A percentile compares a stretch with the other conserved stretches of the same genome.
These are phyloP conservation scores for Urophycis tenuis DNA, from an alignment of 2,797 vertebrate species.

Conservation along the genomic window DNA sequence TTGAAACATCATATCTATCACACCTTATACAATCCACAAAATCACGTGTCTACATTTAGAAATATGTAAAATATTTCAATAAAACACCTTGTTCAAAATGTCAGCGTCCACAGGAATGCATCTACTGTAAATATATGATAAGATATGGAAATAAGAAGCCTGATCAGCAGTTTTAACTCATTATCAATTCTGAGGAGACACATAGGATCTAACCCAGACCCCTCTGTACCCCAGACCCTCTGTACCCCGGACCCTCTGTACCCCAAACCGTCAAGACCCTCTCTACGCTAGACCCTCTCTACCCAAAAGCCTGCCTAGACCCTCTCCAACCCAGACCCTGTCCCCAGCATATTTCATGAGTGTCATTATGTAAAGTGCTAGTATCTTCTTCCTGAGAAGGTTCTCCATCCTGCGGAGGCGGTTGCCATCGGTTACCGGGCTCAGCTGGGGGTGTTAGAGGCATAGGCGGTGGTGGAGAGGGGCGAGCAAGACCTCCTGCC, in stretches of 20 bases:
- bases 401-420: neutral
- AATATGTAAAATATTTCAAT: neutral
- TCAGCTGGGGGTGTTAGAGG: constrained; percentile 71
- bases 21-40: neutral
- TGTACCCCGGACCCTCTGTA: neutral
- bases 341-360: neutral
- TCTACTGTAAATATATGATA: neutral
- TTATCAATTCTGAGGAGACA: no score
- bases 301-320: neutral
- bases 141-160: neutral
- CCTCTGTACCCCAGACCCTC: neutral
- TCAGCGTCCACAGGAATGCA: neutral
- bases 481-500: constrained; percentile 53
- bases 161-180: no score
- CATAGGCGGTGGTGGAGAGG: constrained; percentile 63
- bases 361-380: neutral
- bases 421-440: constrained; percentile 61
- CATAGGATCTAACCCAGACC: no score
- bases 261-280: neutral
- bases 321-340: neutral
- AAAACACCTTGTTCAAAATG: neutral
- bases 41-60: neutral
- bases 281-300: neutral
- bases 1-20: neutral
- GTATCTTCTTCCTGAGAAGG: neutral